These are phyloP conservation scores for Amphilophus citrinellus DNA, from an alignment of 2,113 vertebrate genomes.

Conservation along the genomic window DNA sequence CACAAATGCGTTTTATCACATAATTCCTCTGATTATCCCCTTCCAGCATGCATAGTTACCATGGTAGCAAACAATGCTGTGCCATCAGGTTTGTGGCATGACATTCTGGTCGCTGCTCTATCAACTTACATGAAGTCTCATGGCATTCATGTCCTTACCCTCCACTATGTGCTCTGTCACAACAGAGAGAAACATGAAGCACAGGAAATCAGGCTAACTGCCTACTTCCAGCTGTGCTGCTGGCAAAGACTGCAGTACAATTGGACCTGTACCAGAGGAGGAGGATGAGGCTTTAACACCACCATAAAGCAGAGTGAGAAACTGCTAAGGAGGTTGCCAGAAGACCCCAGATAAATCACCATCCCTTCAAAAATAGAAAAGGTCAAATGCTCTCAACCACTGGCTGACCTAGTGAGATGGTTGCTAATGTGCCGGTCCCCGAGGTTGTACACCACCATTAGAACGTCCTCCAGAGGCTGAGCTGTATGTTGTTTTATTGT, in stretches of 20 bases:
- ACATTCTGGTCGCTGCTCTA: constrained; percentile 48
- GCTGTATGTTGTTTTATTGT: constrained; percentile 61
- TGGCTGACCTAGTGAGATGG: constrained; percentile 52
- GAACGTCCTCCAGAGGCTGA: constrained; percentile 49
- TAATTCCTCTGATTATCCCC: constrained; percentile 50
- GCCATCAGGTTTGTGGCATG: constrained; percentile 44
- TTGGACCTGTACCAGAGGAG: constrained; percentile 67
- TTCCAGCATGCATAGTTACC: constrained; percentile 41
- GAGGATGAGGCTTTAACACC: constrained; percentile 65
- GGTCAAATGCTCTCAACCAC: constrained; percentile 56
- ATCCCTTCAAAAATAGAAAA: constrained; percentile 72
- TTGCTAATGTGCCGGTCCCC: constrained; percentile 51
- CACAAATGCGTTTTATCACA: constrained; percentile 58
- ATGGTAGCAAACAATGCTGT: constrained; percentile 46
- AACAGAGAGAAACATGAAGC: constrained; percentile 61
- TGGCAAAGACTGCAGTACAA: constrained; percentile 50
- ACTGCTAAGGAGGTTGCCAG: constrained; percentile 49
- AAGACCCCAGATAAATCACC: constrained; percentile 60
- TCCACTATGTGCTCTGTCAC: constrained; percentile 60
- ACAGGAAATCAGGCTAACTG: constrained; percentile 60
- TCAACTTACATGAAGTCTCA: constrained; percentile 56
- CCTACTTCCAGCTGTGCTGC: constrained; percentile 66
- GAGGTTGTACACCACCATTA: constrained; percentile 63
- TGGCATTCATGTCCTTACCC: constrained; percentile 55
- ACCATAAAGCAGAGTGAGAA: constrained; percentile 63